Base-by-base conservation (phyloP, 1,140 invertebrate species). In the Zaprionus ornatus region DNA sequence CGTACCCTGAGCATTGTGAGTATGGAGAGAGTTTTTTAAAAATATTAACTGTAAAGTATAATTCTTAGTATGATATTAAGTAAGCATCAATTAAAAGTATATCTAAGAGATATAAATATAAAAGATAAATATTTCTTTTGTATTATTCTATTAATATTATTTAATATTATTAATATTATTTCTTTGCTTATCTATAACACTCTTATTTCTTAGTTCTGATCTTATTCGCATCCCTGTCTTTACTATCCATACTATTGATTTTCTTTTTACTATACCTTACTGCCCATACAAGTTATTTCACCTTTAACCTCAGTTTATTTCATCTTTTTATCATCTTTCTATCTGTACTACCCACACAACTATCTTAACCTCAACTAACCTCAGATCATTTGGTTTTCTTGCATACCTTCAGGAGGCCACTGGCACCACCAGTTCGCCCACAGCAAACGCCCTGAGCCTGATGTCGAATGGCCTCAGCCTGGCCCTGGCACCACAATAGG, bases 1-100 rank as follows among this genome's bases (percentile, higher is more conserved):
- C 94, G 93, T 62, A 93, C 94, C 21, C 87, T 94, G 61, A 94
- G 93, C 90, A 94, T 94, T 93, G 94, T 94, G 90, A 94, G 94
- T 94, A 80, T 72, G 71, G 48, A 5, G n/a, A 42, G 50, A 57
- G 40, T 42, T 50, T 21, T 13, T 23, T 12, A 0, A 13, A 10
- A 4, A 2, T 19, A 21, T 21, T 50, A 21, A 19, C 19, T 13
- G 13, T 21, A 50, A 21, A n/a, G 5, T 40, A n/a, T n/a, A n/a
- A n/a, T n/a, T n/a, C 2, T 40, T 5, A 6, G 7, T 40, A 4
- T 40, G n/a, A 7, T 7, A 40, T n/a, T 6, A n/a, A 40, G 37
- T 29, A 2, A 29, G 29, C 29, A 10, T n/a, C n/a, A n/a, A n/a
- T n/a, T n/a, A n/a, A n/a, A n/a, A n/a, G n/a, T n/a, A n/a, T n/a